Percentiles rank a stretch among this genome's conserved stretches.
phyloP scores from a whole-genome alignment of 2,113 vertebrate species.

The Megaleporinus macrocephalus region DNA sequence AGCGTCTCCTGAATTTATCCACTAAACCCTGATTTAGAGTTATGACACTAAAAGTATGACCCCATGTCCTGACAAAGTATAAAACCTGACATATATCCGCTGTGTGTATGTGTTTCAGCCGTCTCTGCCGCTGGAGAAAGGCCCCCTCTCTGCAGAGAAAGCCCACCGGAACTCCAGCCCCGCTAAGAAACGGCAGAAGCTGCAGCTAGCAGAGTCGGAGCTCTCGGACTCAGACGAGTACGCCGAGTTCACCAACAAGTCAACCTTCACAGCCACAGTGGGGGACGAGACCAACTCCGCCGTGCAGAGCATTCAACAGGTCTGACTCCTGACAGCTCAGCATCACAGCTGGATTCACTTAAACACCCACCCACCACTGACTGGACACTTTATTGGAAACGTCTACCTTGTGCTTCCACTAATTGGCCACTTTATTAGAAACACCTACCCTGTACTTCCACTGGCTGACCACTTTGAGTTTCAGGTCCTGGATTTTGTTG shows the following conservation, averaged over 20 bases:
- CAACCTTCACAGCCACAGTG: constrained; percentile 75
- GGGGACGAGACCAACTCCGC: constrained; percentile 95
- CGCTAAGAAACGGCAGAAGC: constrained; percentile 83
- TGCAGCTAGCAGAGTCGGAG: constrained; percentile 71
- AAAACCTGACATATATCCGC: no score
- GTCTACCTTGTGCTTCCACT: no score
- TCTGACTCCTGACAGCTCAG: constrained; percentile 47
- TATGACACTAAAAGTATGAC: no score
- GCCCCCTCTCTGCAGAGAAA: constrained; percentile 78
- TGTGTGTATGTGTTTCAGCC: constrained; percentile 75
- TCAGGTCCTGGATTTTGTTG: no score
- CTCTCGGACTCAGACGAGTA: constrained; percentile 84
- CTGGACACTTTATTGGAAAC: no score
- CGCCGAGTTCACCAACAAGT: constrained; percentile 80
- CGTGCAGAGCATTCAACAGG: constrained; percentile 97
- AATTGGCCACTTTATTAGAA: no score
- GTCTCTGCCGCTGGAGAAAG: constrained; percentile 85
- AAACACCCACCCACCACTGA: no score
- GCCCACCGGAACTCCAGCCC: constrained; percentile 71
- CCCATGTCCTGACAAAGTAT: no score
- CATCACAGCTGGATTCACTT: no score
- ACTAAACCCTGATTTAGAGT: no score
- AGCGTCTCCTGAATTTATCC: no score
- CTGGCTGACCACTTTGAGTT: background rate
- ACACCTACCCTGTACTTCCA: background rate